A percentile compares a stretch with the other conserved stretches of the same genome.
Conservation (phyloP, 37 sponge, comb jelly and placozoan genomes). For the Corticium candelabrum region DNA sequence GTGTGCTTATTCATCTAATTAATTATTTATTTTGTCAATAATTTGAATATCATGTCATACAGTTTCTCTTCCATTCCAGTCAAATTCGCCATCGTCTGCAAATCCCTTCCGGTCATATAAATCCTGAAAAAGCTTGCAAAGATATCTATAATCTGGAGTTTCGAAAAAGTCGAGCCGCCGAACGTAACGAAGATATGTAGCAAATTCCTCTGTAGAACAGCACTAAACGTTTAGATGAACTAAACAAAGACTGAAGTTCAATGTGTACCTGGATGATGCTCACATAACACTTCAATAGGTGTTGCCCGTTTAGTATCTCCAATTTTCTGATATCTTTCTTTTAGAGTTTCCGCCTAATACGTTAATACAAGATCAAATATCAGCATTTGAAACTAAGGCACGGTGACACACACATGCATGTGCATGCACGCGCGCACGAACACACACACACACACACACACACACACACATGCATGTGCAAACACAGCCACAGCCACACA, state of each 20-base stretch:
- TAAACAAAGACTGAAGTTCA: not conserved
- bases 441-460: conserved; percentile 3
- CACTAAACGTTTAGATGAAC: not conserved
- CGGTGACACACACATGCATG: not conserved
- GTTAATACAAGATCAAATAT: not conserved
- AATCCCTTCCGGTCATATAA: conserved; percentile 77
- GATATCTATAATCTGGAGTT: conserved; percentile 89
- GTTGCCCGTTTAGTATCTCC: conserved; percentile 97
- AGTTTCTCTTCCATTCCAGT: conserved; percentile 93
- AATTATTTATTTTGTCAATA: no score
- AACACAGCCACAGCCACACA: no score
- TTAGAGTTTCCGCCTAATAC: conserved; percentile 84
- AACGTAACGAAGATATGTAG: conserved; percentile 87
- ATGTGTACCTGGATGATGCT: conserved; percentile 72
- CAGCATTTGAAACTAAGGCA: no score
- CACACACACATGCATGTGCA: no score
- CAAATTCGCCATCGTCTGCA: conserved; percentile 71
- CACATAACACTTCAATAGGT: conserved; percentile 94
- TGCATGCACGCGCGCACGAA: no score
- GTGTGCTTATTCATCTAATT: no score
- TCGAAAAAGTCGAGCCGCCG: conserved; percentile 95
- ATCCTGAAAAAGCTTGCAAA: conserved; percentile 83
- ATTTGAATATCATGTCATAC: conserved; percentile 57
- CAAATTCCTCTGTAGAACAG: conserved; percentile 74
- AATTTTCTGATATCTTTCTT: conserved; percentile 98